Evolutionary conservation across 2,888 invertebrate species (phyloP), one percentile per base, ranked within the genome.

Genomic region (Criorhina ranunculi): DNA sequence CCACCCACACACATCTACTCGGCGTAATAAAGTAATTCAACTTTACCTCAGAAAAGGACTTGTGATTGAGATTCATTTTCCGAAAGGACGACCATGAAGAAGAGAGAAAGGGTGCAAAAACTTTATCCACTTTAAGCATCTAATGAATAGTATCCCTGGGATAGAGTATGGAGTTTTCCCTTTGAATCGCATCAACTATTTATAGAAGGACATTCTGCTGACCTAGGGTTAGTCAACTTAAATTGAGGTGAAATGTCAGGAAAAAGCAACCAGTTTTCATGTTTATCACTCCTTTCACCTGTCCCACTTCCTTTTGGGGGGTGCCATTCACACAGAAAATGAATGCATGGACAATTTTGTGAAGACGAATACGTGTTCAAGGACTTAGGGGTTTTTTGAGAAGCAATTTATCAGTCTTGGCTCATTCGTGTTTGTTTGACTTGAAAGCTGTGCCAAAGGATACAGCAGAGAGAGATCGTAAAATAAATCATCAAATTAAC

Each of bases 401-500:
- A 73, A 73, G 51, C 49, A 66, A 79, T 79, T 79, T 73, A 79
- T 79, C 79, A 79, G 73, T 37, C 42, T 53, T 53, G 79, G n/a
- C 51, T 35, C 8, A 49, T 44, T 62, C 15, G 33, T 33, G 31
- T 44, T 42, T 42, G 15, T 42, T 11, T 44, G 60, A 60, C 60
- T 44, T 42, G 6, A 60, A 51, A 59, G 24, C 40, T 9, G 9
- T 37, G 19, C 19, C 19, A 37, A 37, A 37, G 31, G 60, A 53
- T 24, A 24, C 4, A n/a, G 24, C 24, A 4, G 24, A n/a, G 24
- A 37, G 24, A 15, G 35, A 51, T n/a, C 64, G 35, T 49, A 64
- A 35, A 64, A 64, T 64, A 49, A 64, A 66, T 51, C 64, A 49
- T 49, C 19, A 66, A 66, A 24, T 33, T n/a, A 46, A 66, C 3